Base-by-base conservation (phyloP, 1,140 invertebrate genomes). In the Zaprionus nigranus region DNA sequence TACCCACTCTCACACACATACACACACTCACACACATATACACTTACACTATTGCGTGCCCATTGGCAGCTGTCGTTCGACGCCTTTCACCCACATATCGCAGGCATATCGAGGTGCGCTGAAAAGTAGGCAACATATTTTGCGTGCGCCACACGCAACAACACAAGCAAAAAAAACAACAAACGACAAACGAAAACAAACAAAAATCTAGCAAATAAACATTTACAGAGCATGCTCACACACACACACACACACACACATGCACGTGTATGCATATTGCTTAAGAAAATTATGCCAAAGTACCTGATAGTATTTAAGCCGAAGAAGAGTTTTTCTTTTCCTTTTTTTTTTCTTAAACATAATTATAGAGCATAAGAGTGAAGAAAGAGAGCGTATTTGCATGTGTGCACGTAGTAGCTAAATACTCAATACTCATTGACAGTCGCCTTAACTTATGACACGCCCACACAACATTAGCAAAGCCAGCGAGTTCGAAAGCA, bases 221-320 rank as follows among this genome's bases (percentile, higher is more conserved):
- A 22, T 67, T 60, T 34, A 56, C 17, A 56, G 17, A 64, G 36
- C 34, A 17, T 63, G 61, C 59, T 49, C 49, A 17, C 58, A 60
- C 15, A 30, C 30, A 58, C 30, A 13, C 56, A 36, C 17, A 58
- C 56, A 20, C 17, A 9, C 56, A 34, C 38, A 24, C 46, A 38
- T 69, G 65, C 62, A 30, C 30, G 58, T 17, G 38, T 28, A 6
- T 54, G 53, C 38, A 24, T 46, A 57, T 63, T 70, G 72, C 72
- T 78, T 78, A 78, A 73, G 70, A 72, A 73, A 90, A 77, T 64
- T 72, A 90, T 90, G 88, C 88, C 88, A 91, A 91, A 91, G 88
- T 91, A 91, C 88, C 88, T 91, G 88, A 91, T 91, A 91, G 81
- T 90, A 87, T 88, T 87, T 88, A 87, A 88, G 84, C 15, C 13